phyloP scores from a whole-genome alignment of 1,140 invertebrate genomes.

The Heliconius hermathena region DNA sequence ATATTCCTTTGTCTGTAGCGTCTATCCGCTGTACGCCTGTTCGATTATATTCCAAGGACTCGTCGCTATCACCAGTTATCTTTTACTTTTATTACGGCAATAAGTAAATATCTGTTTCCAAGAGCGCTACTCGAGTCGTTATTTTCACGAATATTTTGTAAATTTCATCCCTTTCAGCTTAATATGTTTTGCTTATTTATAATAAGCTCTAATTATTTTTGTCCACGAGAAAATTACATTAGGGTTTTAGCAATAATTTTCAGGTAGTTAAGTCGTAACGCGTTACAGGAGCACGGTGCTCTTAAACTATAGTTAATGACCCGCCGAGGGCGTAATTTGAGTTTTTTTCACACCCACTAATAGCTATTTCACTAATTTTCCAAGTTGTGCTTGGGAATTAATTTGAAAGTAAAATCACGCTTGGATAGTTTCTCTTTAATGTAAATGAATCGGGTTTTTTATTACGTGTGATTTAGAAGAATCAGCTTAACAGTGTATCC shows the following conservation, averaged over 20 bases:
- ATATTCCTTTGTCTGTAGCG: conserved; percentile 75
- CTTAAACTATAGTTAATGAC: conserved; percentile 76
- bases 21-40: conserved; percentile 63
- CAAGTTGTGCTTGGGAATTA: conserved; percentile 51
- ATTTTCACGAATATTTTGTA: conserved; percentile 24
- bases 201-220: conserved; percentile 32
- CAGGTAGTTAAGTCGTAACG: conserved; percentile 49
- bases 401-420: conserved; percentile 45
- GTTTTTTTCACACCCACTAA: conserved; percentile 71
- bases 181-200: conserved; percentile 24
- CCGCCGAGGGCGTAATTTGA: conserved; percentile 70
- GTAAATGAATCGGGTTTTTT: conserved; percentile 15
- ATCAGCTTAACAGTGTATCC: too few species aligned
- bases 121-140: conserved; percentile 20
- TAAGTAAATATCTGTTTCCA: conserved; percentile 51
- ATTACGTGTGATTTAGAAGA: not conserved
- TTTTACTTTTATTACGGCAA: conserved; percentile 57
- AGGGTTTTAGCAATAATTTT: conserved; percentile 40
- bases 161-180: conserved; percentile 14
- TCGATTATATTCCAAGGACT: conserved; percentile 64
- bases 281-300: conserved; percentile 47
- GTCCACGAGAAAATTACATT: conserved; percentile 31
- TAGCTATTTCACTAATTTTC: conserved; percentile 69
- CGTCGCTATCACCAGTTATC: conserved; percentile 48
- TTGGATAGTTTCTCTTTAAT: conserved; percentile 25